These are phyloP conservation scores for Salvelinus fontinalis DNA, from an alignment of 2,113 vertebrate species.

Conservation along the genomic window DNA sequence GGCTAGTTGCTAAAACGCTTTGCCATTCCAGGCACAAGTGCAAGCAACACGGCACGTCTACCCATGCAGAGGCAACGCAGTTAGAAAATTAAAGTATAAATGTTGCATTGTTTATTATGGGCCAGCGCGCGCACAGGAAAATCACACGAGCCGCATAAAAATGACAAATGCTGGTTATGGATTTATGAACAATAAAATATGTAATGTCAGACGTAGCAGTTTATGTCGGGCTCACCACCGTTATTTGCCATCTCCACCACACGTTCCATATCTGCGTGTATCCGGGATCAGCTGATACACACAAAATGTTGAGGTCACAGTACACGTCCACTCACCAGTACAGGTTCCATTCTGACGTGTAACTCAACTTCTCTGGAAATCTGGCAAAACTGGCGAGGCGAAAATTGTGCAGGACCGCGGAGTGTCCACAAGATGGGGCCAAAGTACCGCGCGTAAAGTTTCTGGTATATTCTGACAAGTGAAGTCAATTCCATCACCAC, in stretches of 20 bases:
- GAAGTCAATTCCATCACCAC: no score
- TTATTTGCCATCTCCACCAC: constrained; percentile 67
- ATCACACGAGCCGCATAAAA: not conserved
- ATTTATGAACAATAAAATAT: constrained; percentile 6
- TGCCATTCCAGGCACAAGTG: not conserved
- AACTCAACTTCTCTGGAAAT: constrained; percentile 67
- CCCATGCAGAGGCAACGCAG: constrained; percentile 6
- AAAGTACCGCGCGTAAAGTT: constrained; percentile 11
- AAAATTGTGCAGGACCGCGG: not conserved
- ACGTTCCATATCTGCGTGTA: constrained; percentile 69
- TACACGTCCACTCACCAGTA: constrained; percentile 78
- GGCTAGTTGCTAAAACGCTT: constrained; percentile 1
- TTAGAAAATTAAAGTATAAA: not conserved
- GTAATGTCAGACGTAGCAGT: constrained; percentile 39
- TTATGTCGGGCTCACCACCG: constrained; percentile 61
- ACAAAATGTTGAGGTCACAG: constrained; percentile 58
- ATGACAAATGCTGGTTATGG: not conserved
- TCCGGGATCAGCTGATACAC: constrained; percentile 72
- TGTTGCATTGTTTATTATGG: not conserved
- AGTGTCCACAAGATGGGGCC: constrained; percentile 44
- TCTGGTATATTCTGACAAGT: no score
- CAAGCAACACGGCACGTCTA: constrained; percentile 11
- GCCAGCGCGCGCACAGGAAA: not conserved
- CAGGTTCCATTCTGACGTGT: constrained; percentile 73
- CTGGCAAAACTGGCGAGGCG: constrained; percentile 32